Conservation (phyloP, 2,113 vertebrate species). For the Crocuta crocuta region DNA sequence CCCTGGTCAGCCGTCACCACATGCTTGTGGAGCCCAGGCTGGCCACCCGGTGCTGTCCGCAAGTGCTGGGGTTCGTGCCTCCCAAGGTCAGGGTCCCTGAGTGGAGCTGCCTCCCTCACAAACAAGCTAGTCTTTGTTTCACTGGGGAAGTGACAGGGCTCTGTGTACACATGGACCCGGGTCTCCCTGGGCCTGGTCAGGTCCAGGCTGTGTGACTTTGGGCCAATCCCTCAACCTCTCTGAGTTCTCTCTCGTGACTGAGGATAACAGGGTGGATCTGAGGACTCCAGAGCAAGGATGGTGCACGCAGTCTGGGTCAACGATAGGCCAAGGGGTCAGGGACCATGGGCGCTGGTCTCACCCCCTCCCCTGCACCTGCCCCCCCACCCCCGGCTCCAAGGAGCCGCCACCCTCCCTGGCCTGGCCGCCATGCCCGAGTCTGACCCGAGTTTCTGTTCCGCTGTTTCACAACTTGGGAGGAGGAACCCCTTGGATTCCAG, state of each 20-base stretch:
- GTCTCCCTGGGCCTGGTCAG: not conserved
- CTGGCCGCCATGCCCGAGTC: not conserved
- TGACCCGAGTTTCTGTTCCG: not conserved
- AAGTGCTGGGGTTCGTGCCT: too few relatives aligned
- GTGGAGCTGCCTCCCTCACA: too few relatives aligned
- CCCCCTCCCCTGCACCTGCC: not conserved
- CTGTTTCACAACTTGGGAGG: not conserved
- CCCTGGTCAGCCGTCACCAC: not conserved
- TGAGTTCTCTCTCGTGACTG: not conserved
- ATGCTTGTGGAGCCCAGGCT: accelerated
- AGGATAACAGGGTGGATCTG: not conserved
- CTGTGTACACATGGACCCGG: accelerated
- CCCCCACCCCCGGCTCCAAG: too few relatives aligned
- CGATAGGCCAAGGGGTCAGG: not conserved
- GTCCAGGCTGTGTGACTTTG: not conserved
- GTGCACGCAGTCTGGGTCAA: accelerated
- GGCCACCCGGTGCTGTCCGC: accelerated
- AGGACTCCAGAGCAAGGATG: not conserved
- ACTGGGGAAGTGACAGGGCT: too few relatives aligned
- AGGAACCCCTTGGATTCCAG: not conserved
- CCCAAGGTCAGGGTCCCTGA: not conserved
- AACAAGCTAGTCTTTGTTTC: too few relatives aligned
- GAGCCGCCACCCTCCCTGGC: not conserved
- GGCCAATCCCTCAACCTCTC: not conserved
- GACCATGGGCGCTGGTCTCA: not conserved